A percentile compares a stretch with the other conserved stretches of the same genome.
Evolutionary conservation across 2,888 invertebrate genomes (phyloP).

Genomic region (Pachycephus smyrnensis): DNA sequence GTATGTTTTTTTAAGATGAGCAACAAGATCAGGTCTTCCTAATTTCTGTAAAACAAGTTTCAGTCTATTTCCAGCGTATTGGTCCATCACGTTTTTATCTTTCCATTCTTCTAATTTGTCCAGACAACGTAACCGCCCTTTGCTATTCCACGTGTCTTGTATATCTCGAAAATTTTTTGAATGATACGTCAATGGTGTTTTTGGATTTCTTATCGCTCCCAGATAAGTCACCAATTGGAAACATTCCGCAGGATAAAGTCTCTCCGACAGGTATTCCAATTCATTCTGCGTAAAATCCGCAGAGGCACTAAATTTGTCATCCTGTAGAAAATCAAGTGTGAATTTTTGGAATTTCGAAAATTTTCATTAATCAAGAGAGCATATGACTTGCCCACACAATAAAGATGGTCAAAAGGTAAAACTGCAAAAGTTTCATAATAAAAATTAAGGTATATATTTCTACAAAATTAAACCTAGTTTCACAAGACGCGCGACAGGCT

Average conservation of each 20-base stretch:
- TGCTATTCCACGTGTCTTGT: neutral
- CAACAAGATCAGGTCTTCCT: constrained; percentile 25
- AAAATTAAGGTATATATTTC: constrained; percentile 18
- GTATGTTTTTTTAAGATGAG: constrained; percentile 16
- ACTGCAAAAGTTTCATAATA: constrained; percentile 30
- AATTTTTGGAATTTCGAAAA: neutral
- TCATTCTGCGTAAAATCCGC: constrained; percentile 29
- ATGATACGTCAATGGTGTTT: neutral
- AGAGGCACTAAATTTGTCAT: constrained; percentile 12
- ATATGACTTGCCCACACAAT: constrained; percentile 28
- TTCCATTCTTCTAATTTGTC: constrained; percentile 28
- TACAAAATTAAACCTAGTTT: constrained; percentile 17
- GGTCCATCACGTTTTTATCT: constrained; percentile 17
- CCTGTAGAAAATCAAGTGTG: neutral
- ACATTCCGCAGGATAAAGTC: constrained; percentile 31
- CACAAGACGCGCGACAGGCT: constrained; percentile 3
- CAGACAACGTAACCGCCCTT: constrained; percentile 20
- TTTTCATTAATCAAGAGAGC: constrained; percentile 9
- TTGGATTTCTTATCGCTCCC: neutral
- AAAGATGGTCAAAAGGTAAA: constrained; percentile 32
- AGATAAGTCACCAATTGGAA: constrained; percentile 23
- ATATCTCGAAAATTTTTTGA: neutral
- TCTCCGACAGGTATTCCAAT: constrained; percentile 27
- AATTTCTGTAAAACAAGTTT: constrained; percentile 21
- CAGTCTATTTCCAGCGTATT: constrained; percentile 26